Conservation (phyloP, 1,140 invertebrate genomes). For the Drosophila kepulauana region DNA sequence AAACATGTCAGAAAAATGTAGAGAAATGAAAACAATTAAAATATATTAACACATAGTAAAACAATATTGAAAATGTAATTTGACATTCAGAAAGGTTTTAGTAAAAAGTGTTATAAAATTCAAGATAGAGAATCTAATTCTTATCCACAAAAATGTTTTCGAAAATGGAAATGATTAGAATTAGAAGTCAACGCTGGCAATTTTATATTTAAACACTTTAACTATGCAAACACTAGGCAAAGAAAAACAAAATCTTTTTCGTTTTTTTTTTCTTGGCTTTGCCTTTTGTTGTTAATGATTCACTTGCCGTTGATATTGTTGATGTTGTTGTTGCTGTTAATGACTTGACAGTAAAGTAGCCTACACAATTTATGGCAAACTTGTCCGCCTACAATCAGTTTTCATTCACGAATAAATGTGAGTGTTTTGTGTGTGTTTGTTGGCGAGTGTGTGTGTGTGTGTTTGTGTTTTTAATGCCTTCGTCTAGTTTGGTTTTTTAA, state of each 20-base stretch:
- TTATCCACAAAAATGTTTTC: no score
- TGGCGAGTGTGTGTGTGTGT: not conserved
- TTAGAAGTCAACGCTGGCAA: conserved; percentile 7
- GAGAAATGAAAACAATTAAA: no score
- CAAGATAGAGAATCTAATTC: no score
- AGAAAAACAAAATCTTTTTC: conserved; percentile 43
- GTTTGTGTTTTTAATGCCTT: conserved; percentile 54
- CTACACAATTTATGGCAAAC: conserved; percentile 82
- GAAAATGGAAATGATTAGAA: conserved; percentile 5
- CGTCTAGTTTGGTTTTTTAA: conserved; percentile 70
- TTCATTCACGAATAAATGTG: conserved; percentile 55
- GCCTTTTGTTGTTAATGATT: conserved; percentile 76
- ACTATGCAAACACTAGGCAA: not conserved
- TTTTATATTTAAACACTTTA: conserved; percentile 1
- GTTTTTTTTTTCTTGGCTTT: conserved; percentile 21
- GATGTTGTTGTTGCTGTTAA: conserved; percentile 64
- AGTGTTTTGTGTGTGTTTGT: not conserved
- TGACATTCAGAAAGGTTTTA: no score
- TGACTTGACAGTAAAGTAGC: conserved; percentile 82
- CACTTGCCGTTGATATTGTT: conserved; percentile 53
- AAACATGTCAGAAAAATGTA: no score
- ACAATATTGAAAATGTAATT: no score
- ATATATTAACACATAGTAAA: no score
- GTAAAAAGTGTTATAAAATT: no score
- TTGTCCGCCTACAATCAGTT: conserved; percentile 82